Conservation (phyloP, 2,113 vertebrate species). For the Peromyscus polionotus region DNA sequence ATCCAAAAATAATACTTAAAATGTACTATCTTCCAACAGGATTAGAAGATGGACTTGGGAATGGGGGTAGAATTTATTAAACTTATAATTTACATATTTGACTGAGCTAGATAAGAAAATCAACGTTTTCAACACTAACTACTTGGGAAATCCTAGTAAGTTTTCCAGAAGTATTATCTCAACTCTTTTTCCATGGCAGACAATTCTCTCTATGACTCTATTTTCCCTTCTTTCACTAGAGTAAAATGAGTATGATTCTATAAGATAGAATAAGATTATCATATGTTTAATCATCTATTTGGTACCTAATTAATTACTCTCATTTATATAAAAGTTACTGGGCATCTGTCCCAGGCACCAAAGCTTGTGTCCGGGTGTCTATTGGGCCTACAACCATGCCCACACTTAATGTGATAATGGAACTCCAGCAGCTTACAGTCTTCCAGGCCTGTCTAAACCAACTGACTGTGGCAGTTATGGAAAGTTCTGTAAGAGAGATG, state of each 20-base stretch:
- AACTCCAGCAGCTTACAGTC: neutral
- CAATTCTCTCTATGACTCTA: neutral
- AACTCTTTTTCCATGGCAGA: constrained; percentile 22
- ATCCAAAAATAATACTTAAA: constrained; percentile 54
- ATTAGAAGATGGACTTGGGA: neutral
- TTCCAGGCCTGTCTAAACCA: neutral
- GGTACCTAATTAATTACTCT: neutral
- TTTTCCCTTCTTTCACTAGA: constrained; percentile 15
- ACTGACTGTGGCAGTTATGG: neutral
- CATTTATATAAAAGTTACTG: constrained; percentile 12
- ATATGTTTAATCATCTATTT: neutral
- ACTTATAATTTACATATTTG: neutral
- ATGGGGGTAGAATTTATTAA: neutral
- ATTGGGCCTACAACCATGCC: neutral
- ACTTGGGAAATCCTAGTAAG: neutral
- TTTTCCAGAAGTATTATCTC: constrained; percentile 40
- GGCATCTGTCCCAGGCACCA: neutral
- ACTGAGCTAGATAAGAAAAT: neutral
- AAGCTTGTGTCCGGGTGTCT: neutral
- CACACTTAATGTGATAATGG: neutral
- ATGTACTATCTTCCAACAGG: neutral
- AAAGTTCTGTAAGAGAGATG: neutral
- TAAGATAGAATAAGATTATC: neutral
- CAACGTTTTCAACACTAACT: constrained; percentile 29
- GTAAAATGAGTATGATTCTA: constrained; percentile 12